A percentile compares a stretch with the other conserved stretches of the same genome.
Conservation (phyloP, 1,140 invertebrate genomes). For the Pantala flavescens region DNA sequence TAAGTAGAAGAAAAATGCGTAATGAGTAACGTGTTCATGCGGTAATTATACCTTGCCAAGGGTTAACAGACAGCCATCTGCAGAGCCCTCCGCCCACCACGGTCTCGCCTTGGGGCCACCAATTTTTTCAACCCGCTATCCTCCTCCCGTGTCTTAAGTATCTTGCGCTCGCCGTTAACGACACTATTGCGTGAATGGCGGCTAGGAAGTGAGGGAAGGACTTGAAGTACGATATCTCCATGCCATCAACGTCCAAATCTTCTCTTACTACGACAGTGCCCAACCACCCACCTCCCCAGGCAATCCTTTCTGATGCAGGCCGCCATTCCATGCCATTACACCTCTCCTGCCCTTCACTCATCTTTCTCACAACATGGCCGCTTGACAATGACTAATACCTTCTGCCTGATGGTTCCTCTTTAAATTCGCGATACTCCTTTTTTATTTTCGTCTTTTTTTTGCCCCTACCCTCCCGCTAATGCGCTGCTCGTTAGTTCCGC, state of each 20-base stretch:
- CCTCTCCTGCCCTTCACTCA: neutral
- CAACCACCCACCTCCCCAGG: neutral
- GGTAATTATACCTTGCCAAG: no score
- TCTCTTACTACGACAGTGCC: neutral
- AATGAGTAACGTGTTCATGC: no score
- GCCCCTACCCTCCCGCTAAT: neutral
- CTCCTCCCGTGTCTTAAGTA: no score
- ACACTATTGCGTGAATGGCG: neutral
- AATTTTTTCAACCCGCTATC: no score
- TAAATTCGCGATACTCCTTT: constrained; percentile 6
- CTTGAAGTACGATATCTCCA: neutral
- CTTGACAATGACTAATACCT: constrained; percentile 6
- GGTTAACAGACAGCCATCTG: no score
- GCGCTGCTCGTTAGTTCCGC: neutral
- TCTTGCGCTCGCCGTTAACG: neutral
- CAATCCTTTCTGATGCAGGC: neutral
- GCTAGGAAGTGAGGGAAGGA: neutral
- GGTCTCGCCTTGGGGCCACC: no score
- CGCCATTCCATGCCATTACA: neutral
- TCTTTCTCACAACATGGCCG: neutral
- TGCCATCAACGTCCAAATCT: neutral
- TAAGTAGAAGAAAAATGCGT: no score
- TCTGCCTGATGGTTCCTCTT: neutral
- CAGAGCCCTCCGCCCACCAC: no score
- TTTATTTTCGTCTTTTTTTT: neutral